phyloP scores from a whole-genome alignment of 2,797 vertebrate species.

The Philypnodon macrostomus region DNA sequence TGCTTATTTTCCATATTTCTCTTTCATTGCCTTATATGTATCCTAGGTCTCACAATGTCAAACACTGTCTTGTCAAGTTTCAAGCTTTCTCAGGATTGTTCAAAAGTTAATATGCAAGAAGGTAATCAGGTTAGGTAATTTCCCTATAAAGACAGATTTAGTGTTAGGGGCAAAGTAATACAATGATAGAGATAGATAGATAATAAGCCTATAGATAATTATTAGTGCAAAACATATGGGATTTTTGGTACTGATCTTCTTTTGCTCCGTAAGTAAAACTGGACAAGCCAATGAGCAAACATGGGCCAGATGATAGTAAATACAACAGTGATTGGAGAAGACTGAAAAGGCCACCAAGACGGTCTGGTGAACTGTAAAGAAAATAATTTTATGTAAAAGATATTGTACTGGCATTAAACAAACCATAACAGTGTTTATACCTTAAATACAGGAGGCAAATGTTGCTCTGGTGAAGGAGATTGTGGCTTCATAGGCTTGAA shows the following conservation, averaged over 20 bases:
- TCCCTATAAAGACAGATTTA: conserved; percentile 42
- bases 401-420: background rate
- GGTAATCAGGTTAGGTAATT: conserved; percentile 41
- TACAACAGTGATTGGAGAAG: conserved; percentile 79
- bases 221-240: background rate
- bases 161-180: background rate
- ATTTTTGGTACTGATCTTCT: conserved; percentile 77
- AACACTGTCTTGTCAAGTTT: conserved; percentile 27
- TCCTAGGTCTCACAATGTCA: conserved; percentile 11
- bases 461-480: conserved; percentile 68
- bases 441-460: conserved; percentile 64
- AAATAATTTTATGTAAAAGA: conserved; percentile 1
- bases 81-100: conserved; percentile 14
- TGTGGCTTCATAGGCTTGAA: conserved; percentile 79
- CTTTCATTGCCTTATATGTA: conserved; percentile 4
- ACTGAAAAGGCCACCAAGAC: conserved; percentile 87
- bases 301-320: conserved; percentile 89
- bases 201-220: background rate
- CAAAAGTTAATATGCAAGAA: background rate
- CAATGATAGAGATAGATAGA: no score
- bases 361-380: conserved; percentile 76
- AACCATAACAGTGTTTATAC: conserved; percentile 32
- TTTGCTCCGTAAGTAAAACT: conserved; percentile 84
- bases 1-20: conserved; percentile 6
- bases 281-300: conserved; percentile 85